Conservation (phyloP, 1,140 invertebrate genomes). For the Patella vulgata region DNA sequence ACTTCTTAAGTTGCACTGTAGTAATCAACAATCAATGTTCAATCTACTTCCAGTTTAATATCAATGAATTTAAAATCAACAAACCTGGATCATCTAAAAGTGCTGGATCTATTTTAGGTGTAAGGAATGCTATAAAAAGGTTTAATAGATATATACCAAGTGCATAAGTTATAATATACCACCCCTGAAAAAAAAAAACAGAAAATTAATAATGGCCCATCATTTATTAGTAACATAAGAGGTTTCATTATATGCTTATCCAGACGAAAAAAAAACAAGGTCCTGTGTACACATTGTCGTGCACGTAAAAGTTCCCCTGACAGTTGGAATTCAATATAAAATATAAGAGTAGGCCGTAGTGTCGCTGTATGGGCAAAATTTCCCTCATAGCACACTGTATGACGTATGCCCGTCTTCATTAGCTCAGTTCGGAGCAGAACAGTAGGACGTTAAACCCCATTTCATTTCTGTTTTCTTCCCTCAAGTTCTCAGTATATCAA, state of each 20-base stretch:
- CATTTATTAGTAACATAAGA: not conserved
- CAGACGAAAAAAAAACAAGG: not conserved
- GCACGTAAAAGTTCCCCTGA: too few relatives aligned
- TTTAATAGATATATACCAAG: conserved; percentile 99
- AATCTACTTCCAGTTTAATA: too few relatives aligned
- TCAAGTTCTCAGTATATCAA: not conserved
- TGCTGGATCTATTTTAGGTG: conserved; percentile 98
- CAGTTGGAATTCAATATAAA: too few relatives aligned
- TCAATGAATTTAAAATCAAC: not conserved
- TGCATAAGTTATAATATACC: conserved; percentile 99
- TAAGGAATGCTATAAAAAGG: conserved; percentile 98
- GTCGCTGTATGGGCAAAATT: too few relatives aligned
- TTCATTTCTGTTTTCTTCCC: not conserved
- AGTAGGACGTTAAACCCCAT: too few relatives aligned
- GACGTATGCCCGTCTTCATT: too few relatives aligned
- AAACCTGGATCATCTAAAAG: conserved; percentile 83
- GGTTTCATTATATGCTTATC: not conserved
- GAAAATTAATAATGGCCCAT: conserved; percentile 23
- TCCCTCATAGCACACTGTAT: too few relatives aligned
- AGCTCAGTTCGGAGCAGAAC: too few relatives aligned
- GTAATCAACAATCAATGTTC: too few relatives aligned
- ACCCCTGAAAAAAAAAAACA: conserved; percentile 81
- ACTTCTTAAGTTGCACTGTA: too few relatives aligned
- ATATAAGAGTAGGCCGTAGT: too few relatives aligned
- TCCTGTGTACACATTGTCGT: too few relatives aligned